These are phyloP conservation scores for Oncorhynchus keta DNA, from an alignment of 2,113 vertebrate species.

Conservation along the genomic window DNA sequence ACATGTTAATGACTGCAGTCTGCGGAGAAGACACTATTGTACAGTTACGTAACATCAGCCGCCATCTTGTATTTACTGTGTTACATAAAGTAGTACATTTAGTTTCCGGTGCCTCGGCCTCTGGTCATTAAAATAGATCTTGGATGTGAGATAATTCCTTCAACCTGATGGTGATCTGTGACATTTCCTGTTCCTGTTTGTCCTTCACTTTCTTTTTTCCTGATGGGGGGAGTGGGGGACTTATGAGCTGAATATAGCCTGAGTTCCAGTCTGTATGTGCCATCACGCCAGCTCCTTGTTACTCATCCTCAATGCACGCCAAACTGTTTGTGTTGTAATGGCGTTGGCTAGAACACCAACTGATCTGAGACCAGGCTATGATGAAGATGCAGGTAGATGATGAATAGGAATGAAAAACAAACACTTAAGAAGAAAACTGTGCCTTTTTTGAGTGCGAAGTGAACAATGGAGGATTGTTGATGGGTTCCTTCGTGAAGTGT, in stretches of 20 bases:
- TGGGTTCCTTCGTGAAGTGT: no score
- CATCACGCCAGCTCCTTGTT: no score
- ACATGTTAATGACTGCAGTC: no score
- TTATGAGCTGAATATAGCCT: neutral
- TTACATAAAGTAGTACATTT: neutral
- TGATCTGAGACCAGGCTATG: neutral
- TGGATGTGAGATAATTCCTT: neutral
- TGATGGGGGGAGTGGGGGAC: no score
- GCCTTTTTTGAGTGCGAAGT: constrained; percentile 47
- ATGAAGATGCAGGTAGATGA: constrained; percentile 27
- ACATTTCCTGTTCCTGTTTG: constrained; percentile 6
- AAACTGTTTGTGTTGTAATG: no score
- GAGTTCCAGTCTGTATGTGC: no score
- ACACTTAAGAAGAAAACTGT: constrained; percentile 4
- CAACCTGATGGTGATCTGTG: neutral
- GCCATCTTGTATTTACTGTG: neutral
- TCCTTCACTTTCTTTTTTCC: neutral
- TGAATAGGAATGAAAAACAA: neutral
- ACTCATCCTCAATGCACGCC: no score
- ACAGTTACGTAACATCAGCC: neutral
- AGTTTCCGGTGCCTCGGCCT: neutral
- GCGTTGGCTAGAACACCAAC: no score
- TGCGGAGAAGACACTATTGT: no score
- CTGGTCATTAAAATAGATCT: neutral
- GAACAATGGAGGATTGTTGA: neutral